Conservation (phyloP, 2,113 vertebrate genomes). For the Nymphicus hollandicus region DNA sequence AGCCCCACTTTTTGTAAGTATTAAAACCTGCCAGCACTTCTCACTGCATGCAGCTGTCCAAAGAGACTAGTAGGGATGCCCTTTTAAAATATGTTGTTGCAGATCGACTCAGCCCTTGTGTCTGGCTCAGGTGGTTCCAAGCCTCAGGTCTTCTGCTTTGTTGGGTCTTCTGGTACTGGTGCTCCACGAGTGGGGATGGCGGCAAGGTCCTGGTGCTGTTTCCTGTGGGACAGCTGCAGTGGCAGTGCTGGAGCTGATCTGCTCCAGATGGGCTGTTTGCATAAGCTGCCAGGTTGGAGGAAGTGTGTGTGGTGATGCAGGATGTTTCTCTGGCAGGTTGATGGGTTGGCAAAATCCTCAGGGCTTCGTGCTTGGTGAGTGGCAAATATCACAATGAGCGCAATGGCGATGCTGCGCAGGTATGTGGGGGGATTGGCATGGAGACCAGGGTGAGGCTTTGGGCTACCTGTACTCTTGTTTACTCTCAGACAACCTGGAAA, state of each 20-base stretch:
- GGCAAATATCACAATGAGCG: background rate
- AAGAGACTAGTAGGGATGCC: background rate
- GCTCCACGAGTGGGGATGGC: rapidly evolving
- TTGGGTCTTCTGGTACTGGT: rapidly evolving
- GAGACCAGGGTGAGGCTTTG: background rate
- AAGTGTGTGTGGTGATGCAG: background rate
- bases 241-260: background rate
- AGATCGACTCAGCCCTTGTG: background rate
- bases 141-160: background rate
- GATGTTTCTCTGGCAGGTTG: background rate
- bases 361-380: background rate
- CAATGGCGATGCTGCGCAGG: rapidly evolving
- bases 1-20: background rate
- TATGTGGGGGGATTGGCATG: rapidly evolving
- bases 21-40: background rate
- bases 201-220: rapidly evolving
- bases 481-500: background rate
- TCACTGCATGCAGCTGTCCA: background rate
- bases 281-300: background rate
- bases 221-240: rapidly evolving
- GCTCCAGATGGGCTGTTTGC: background rate
- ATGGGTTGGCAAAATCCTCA: background rate
- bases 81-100: background rate
- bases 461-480: background rate
- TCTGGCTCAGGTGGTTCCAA: background rate